phyloP scores from a whole-genome alignment of 2,113 vertebrate species.

The Illadopsis cleaveri region DNA sequence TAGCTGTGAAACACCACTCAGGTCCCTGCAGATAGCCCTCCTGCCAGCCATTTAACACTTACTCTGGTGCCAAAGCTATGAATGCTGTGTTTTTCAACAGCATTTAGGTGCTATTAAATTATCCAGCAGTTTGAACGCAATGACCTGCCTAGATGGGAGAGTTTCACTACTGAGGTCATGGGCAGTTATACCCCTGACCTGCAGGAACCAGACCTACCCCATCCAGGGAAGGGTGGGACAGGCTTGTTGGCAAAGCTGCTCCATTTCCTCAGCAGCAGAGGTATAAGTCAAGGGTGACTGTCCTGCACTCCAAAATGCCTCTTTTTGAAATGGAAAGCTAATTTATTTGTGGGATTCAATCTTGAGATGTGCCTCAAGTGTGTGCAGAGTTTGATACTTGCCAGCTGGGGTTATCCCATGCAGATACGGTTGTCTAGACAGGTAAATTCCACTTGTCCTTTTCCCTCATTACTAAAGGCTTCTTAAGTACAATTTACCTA shows the following conservation, averaged over 20 bases:
- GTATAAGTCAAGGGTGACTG: background rate
- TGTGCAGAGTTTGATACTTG: background rate
- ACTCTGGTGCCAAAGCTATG: background rate
- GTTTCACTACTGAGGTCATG: background rate
- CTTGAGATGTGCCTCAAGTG: background rate
- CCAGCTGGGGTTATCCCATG: background rate
- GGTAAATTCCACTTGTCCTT: background rate
- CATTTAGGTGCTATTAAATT: conserved; percentile 27
- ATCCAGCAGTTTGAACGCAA: background rate
- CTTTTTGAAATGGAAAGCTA: background rate
- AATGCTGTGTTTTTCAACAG: conserved; percentile 19
- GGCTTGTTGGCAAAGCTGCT: background rate
- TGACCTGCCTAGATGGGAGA: background rate
- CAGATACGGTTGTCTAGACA: background rate
- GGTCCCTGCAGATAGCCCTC: conserved; percentile 16
- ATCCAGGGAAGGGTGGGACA: background rate
- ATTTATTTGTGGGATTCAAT: background rate
- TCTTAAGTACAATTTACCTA: background rate
- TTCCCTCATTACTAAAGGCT: background rate
- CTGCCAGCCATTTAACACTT: conserved; percentile 8
- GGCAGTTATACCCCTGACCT: background rate
- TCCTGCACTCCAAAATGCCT: background rate
- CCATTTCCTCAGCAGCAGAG: background rate
- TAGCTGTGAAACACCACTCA: conserved; percentile 5
- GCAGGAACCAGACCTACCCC: background rate